These are phyloP conservation scores for Eilema sororculum DNA, from an alignment of 2,888 invertebrate species.

Conservation along the genomic window DNA sequence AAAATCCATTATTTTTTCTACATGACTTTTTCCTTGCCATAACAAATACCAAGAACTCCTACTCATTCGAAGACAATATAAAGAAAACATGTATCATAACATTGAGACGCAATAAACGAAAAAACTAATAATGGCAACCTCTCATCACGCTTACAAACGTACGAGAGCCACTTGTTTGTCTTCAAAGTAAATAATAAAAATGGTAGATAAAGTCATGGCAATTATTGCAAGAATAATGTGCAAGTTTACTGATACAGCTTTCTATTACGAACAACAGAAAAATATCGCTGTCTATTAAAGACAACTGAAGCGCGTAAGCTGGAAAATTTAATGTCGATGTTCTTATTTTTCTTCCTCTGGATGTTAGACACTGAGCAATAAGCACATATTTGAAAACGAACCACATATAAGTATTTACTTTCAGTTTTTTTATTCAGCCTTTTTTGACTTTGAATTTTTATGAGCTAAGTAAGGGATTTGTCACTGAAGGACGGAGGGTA, in stretches of 20 bases:
- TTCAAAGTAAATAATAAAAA: conserved; percentile 59
- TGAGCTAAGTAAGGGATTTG: conserved; percentile 23
- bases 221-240: conserved; percentile 68
- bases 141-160: conserved; percentile 49
- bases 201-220: conserved; percentile 56
- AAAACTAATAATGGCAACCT: conserved; percentile 43
- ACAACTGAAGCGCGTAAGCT: conserved; percentile 60
- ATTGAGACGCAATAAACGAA: conserved; percentile 38
- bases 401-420: background rate
- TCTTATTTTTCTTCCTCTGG: conserved; percentile 23
- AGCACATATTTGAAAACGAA: conserved; percentile 5
- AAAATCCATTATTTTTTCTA: background rate
- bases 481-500: conserved; percentile 1
- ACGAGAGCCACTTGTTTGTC: conserved; percentile 51
- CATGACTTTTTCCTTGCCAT: background rate
- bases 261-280: conserved; percentile 63
- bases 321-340: conserved; percentile 49
- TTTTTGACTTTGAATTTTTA: conserved; percentile 8
- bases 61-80: conserved; percentile 11
- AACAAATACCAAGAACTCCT: conserved; percentile 17
- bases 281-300: conserved; percentile 75
- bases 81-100: conserved; percentile 13
- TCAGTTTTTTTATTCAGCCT: background rate
- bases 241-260: conserved; percentile 59
- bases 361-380: background rate